Evolutionary conservation across 2,797 vertebrate genomes (phyloP).

Genomic region (Rhodeus uyekii): DNA sequence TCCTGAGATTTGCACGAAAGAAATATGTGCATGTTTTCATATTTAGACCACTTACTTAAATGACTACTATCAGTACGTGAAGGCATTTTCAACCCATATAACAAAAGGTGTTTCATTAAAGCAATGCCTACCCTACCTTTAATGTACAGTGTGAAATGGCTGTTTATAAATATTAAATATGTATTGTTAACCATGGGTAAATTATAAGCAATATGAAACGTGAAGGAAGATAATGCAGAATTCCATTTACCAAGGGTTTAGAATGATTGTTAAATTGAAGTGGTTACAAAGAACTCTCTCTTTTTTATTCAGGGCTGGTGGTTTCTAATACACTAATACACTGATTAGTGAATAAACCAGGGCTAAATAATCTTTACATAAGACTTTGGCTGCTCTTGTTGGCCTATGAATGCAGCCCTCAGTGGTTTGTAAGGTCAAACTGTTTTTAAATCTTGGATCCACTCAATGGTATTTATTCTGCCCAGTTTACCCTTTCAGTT

Average conservation of each 20-base stretch:
- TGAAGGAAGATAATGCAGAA: background rate
- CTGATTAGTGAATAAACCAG: conserved; percentile 57
- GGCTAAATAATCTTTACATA: conserved; percentile 67
- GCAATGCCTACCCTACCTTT: background rate
- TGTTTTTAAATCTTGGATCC: conserved; percentile 59
- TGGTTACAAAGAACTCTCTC: conserved; percentile 1
- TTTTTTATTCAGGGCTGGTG: conserved; percentile 2
- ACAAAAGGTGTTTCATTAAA: background rate
- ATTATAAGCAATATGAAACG: background rate
- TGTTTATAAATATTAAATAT: background rate
- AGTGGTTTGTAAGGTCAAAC: conserved; percentile 68
- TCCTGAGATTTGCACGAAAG: background rate
- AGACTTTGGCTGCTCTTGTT: conserved; percentile 66
- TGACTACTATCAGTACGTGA: background rate
- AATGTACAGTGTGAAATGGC: background rate
- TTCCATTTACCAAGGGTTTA: background rate
- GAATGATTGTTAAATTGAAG: background rate
- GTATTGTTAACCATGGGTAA: background rate
- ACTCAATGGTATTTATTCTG: conserved; percentile 53
- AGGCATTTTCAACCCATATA: background rate
- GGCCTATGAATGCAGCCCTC: conserved; percentile 62
- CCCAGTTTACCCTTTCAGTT: conserved; percentile 36
- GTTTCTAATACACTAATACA: conserved; percentile 46
- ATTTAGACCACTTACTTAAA: background rate
- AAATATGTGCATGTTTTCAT: too few relatives aligned